Percentiles rank a stretch among this genome's conserved stretches.
Conservation (phyloP, 2,113 vertebrate species). For the Arothron firmamentum region DNA sequence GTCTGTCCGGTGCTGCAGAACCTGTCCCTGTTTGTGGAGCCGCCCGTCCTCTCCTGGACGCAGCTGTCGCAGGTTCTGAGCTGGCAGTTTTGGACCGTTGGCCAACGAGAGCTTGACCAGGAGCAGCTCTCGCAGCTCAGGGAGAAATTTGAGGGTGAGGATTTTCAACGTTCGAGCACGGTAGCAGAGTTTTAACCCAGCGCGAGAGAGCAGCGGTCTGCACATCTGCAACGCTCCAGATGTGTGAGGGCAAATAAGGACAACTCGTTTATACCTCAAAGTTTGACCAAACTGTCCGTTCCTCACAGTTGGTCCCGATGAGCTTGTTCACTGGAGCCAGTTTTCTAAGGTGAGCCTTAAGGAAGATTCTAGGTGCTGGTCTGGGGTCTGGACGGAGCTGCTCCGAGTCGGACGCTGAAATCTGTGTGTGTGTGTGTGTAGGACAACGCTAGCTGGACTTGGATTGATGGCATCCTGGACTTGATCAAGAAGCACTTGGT, state of each 20-base stretch:
- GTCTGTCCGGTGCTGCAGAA: conserved; percentile 67
- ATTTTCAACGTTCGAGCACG: too few species aligned
- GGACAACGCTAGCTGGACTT: conserved; percentile 86
- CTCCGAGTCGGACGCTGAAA: not conserved
- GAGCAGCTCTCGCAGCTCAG: conserved; percentile 80
- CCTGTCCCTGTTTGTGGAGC: conserved; percentile 83
- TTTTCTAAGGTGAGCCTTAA: conserved; percentile 83
- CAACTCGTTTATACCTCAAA: too few species aligned
- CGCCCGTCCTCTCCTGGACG: conserved; percentile 81
- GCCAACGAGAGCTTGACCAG: conserved; percentile 81
- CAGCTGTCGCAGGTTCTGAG: conserved; percentile 86
- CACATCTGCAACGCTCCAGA: too few species aligned
- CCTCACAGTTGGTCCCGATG: conserved; percentile 60
- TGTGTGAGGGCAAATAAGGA: too few species aligned
- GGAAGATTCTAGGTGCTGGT: too few species aligned
- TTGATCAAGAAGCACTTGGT: conserved; percentile 88
- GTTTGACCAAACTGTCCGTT: not conserved
- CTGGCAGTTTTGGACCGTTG: conserved; percentile 91
- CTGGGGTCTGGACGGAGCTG: not conserved
- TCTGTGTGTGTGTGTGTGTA: conserved; percentile 42
- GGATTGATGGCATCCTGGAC: conserved; percentile 91
- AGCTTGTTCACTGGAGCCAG: conserved; percentile 80
- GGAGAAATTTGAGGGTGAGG: conserved; percentile 70
- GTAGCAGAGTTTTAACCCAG: too few species aligned
- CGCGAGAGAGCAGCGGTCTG: too few species aligned